Evolutionary conservation across 2,888 invertebrate genomes (phyloP), one percentile per base, ranked within the genome.

Genomic region (Ligdia adustata): DNA sequence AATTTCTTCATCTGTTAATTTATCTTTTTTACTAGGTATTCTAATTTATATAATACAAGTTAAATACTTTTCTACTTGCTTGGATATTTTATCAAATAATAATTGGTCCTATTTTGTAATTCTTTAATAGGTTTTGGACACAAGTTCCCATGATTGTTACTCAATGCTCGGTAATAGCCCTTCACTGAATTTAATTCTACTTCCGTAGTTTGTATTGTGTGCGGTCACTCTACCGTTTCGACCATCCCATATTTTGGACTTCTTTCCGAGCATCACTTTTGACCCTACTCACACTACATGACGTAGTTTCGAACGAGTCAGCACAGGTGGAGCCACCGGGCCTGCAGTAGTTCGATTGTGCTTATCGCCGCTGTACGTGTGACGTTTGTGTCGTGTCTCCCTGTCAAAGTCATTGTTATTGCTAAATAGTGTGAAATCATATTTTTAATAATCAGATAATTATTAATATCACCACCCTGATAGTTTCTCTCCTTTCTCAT

Each of bases 241-340:
- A 82, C 87, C 79, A 82, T 75, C 75, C 77, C 65, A 73, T 55
- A 69, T 79, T 84, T 87, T 76, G 72, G 73, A 67, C 62, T 75
- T 81, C 72, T 74, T 72, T 79, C 70, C 57, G 71, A 75, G 70
- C 64, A 50, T 55, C 60, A 64, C 64, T 64, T 73, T 71, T 69
- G 66, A 72, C 82, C 81, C 82, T 6, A 22, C n/a, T n/a, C n/a
- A 22, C n/a, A n/a, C n/a, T 69, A 75, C 76, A 75, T 80, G 75
- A 75, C 73, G 74, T 79, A 71, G 75, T 72, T 84, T 75, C 61
- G 64, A 54, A 57, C 60, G 49, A 45, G 54, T 53, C 54, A 58
- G 60, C 67, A 84, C 83, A 90, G 90, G 87, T 90, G 90, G 90
- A 79, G 89, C 80, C 79, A 81, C 69, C 59, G 55, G 66, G 61